These are phyloP conservation scores for Anneissia japonica DNA, from an alignment of 35 echinoderm and acorn worm species.

Conservation along the genomic window DNA sequence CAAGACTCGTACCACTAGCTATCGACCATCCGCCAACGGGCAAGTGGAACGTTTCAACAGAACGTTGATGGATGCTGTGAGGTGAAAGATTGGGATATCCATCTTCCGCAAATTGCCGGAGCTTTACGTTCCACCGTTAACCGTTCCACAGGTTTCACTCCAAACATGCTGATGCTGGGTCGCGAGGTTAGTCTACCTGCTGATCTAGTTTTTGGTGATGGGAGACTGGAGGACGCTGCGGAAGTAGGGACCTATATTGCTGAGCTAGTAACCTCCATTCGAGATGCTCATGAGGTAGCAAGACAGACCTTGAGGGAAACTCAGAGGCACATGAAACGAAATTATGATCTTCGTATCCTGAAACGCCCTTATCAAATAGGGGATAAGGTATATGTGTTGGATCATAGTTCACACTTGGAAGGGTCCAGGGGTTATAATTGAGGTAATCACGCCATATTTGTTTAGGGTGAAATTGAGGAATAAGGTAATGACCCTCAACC, in stretches of 20 bases:
- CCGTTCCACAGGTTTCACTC: background rate
- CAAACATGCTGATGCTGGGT: slow-evolving; percentile 13
- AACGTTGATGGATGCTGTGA: slow-evolving; percentile 8
- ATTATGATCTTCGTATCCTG: slow-evolving; percentile 9
- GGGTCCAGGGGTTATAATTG: slow-evolving; percentile 6
- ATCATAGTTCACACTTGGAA: background rate
- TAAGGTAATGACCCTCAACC: slow-evolving; percentile 13
- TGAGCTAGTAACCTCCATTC: background rate
- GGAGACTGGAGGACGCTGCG: background rate
- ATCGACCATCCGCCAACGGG: background rate
- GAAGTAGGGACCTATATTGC: background rate
- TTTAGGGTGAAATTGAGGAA: slow-evolving; percentile 22
- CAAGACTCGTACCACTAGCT: slow-evolving; percentile 6
- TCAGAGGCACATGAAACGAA: slow-evolving; percentile 2
- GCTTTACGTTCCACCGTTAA: slow-evolving; percentile 1
- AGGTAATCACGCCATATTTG: slow-evolving; percentile 8
- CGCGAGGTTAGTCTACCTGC: background rate
- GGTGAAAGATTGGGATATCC: slow-evolving; percentile 4
- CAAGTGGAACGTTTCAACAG: slow-evolving; percentile 1
- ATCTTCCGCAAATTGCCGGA: slow-evolving; percentile 8
- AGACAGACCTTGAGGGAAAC: background rate
- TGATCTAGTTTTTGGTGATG: background rate
- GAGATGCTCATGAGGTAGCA: background rate
- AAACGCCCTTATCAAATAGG: background rate
- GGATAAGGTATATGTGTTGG: slow-evolving; percentile 12